Conservation (phyloP, 64 coral and sea anemone genomes). For the Hydrozoanthus tunicans region DNA sequence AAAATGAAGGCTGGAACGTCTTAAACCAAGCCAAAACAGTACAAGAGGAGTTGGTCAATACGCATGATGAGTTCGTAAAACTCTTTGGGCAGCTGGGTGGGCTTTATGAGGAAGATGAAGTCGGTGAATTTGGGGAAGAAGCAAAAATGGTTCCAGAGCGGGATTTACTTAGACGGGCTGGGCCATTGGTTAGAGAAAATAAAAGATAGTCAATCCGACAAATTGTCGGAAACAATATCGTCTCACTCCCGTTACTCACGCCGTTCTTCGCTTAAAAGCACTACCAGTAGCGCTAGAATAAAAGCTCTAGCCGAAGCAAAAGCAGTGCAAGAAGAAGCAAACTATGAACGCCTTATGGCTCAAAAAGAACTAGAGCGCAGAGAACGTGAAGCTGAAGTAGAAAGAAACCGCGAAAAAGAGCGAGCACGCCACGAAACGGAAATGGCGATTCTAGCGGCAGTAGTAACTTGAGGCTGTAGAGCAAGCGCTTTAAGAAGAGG, state of each 20-base stretch:
- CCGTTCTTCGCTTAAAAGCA: not conserved
- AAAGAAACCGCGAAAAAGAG: conserved; percentile 2
- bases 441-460: not conserved
- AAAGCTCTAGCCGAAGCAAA: conserved; percentile 40
- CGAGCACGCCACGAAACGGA: not conserved
- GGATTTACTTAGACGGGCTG: too few species aligned
- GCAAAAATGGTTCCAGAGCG: too few species aligned
- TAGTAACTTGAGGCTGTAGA: conserved; percentile 52
- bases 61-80: too few species aligned
- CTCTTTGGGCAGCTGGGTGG: too few species aligned
- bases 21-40: too few species aligned
- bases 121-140: too few species aligned
- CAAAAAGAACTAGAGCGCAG: conserved; percentile 40
- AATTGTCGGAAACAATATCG: conserved; percentile 39
- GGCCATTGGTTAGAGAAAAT: too few species aligned
- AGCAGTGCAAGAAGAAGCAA: conserved; percentile 13
- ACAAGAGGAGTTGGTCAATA: too few species aligned
- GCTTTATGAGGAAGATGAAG: too few species aligned
- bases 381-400: conserved; percentile 29
- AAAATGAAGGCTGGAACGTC: too few species aligned
- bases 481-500: conserved; percentile 27
- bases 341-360: conserved; percentile 39
- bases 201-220: conserved; percentile 25
- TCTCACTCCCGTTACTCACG: not conserved
- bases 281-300: not conserved